phyloP scores from a whole-genome alignment of 1,140 invertebrate species.

The Drosophila parvula region DNA sequence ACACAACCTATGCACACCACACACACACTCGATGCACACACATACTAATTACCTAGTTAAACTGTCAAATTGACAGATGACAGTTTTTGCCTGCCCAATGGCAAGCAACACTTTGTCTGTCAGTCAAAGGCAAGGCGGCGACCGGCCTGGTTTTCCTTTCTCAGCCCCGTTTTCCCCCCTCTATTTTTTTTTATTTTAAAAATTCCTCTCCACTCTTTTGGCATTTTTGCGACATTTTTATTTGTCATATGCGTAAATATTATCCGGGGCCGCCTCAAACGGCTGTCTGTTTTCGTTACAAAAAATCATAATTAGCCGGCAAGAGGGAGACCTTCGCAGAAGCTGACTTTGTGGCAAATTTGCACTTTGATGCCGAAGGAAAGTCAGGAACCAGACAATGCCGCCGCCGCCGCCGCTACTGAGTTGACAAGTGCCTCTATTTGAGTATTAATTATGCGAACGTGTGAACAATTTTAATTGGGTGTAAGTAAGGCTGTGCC shows the following conservation, averaged over 20 bases:
- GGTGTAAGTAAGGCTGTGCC: slow-evolving; percentile 65
- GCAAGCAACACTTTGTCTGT: slow-evolving; percentile 76
- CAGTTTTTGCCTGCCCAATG: slow-evolving; percentile 74
- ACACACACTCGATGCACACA: slow-evolving; percentile 36
- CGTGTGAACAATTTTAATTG: slow-evolving; percentile 83
- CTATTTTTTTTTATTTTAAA: background rate
- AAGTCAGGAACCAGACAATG: slow-evolving; percentile 27
- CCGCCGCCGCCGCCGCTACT: slow-evolving; percentile 29
- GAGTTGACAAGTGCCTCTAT: slow-evolving; percentile 72
- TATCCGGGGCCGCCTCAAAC: slow-evolving; percentile 53
- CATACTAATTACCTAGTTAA: slow-evolving; percentile 83
- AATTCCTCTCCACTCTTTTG: slow-evolving; percentile 1
- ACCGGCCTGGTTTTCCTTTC: slow-evolving; percentile 24
- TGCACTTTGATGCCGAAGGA: slow-evolving; percentile 50
- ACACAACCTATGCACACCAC: slow-evolving; percentile 7
- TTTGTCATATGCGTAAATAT: slow-evolving; percentile 69
- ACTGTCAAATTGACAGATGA: slow-evolving; percentile 84
- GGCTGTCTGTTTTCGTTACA: slow-evolving; percentile 56
- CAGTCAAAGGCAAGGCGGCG: slow-evolving; percentile 52
- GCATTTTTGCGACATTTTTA: slow-evolving; percentile 73
- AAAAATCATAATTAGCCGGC: slow-evolving; percentile 75
- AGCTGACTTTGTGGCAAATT: slow-evolving; percentile 55
- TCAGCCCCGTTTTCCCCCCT: slow-evolving; percentile 11
- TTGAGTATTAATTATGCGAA: slow-evolving; percentile 82
- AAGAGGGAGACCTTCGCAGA: slow-evolving; percentile 56